These are phyloP conservation scores for Geotrupes spiniger DNA, from an alignment of 2,888 invertebrate species.

Conservation along the genomic window DNA sequence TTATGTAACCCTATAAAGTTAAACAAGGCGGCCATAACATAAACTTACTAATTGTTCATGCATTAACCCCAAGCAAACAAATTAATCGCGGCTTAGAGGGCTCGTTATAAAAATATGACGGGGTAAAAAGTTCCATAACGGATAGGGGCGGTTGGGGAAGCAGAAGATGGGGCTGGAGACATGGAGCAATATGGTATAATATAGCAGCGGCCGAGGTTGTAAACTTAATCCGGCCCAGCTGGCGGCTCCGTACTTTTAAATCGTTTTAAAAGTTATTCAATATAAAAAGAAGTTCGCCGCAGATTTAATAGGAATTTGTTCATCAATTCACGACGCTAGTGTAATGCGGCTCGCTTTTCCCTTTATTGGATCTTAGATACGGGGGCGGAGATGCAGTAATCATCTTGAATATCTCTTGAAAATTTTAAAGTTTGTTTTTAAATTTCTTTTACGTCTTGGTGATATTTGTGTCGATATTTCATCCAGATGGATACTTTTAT, in stretches of 20 bases:
- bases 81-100: conserved; percentile 30
- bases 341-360: conserved; percentile 24
- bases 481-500: no score
- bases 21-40: conserved; percentile 18
- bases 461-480: not conserved
- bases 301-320: conserved; percentile 55
- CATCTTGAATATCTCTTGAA: conserved; percentile 32
- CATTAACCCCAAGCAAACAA: conserved; percentile 23
- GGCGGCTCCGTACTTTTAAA: conserved; percentile 48
- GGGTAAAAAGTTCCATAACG: conserved; percentile 25
- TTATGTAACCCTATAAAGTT: conserved; percentile 19
- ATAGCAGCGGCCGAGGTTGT: conserved; percentile 41
- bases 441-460: conserved; percentile 23
- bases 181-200: conserved; percentile 28
- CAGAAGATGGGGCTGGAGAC: conserved; percentile 28
- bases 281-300: conserved; percentile 50
- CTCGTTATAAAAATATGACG: conserved; percentile 34
- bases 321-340: conserved; percentile 51
- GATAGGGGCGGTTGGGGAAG: conserved; percentile 21
- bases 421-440: conserved; percentile 30
- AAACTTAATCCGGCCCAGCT: conserved; percentile 52
- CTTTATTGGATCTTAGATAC: conserved; percentile 29
- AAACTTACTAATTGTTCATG: conserved; percentile 22
- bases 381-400: conserved; percentile 26
- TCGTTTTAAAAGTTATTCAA: conserved; percentile 53